Evolutionary conservation across 2,797 vertebrate species (phyloP).

Genomic region (Zalophus californianus): DNA sequence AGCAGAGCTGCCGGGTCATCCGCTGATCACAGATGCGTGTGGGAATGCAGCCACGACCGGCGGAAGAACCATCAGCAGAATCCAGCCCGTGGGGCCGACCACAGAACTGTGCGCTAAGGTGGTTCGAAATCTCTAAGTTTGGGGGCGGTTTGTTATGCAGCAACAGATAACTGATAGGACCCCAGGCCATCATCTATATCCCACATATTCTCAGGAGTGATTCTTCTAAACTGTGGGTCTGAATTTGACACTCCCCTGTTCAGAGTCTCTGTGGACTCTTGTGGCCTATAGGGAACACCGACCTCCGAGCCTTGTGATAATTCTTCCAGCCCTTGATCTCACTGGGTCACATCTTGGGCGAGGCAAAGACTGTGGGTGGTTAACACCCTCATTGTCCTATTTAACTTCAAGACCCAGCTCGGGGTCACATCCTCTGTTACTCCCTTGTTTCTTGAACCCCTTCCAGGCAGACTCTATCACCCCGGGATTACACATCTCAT

Average conservation of each 20-base stretch:
- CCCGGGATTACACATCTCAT: accelerated
- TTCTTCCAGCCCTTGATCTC: not conserved
- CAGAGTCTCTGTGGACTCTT: not conserved
- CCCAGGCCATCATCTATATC: not conserved
- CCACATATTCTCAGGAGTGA: not conserved
- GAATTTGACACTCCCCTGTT: not conserved
- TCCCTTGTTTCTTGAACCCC: not conserved
- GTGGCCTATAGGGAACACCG: accelerated
- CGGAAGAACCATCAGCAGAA: not conserved
- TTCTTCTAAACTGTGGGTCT: not conserved
- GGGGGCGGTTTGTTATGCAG: not conserved
- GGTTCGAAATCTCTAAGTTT: not conserved
- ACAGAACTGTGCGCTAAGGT: not conserved
- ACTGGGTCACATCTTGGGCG: not conserved
- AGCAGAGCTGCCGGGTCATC: not conserved
- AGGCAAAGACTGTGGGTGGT: not conserved
- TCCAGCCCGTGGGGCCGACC: not conserved
- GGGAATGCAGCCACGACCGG: not conserved
- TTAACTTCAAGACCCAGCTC: not conserved
- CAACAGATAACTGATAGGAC: not conserved
- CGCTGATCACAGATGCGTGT: accelerated
- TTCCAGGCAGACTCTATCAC: not conserved
- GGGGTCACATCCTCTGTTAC: not conserved
- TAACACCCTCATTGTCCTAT: not conserved
- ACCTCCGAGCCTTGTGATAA: not conserved